Evolutionary conservation across 2,113 vertebrate genomes (phyloP).

Genomic region (Nannospalax galili): DNA sequence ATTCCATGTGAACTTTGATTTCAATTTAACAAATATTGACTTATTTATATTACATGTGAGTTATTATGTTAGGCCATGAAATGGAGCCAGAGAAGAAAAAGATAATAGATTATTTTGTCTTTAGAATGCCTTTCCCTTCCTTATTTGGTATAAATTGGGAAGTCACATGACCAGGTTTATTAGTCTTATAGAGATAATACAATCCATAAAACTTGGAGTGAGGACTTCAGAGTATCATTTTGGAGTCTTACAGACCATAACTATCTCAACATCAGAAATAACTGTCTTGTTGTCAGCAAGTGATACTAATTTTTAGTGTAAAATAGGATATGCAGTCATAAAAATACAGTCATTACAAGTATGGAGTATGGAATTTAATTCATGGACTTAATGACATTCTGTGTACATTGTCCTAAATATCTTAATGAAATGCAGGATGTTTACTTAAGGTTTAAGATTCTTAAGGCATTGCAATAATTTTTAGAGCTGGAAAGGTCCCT

Average conservation of each 20-base stretch:
- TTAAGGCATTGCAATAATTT: neutral
- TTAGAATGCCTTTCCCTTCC: neutral
- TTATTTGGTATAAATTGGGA: neutral
- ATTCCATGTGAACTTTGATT: neutral
- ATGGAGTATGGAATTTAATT: slow-evolving; percentile 42
- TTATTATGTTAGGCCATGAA: neutral
- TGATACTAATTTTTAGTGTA: neutral
- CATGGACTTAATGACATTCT: neutral
- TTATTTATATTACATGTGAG: neutral
- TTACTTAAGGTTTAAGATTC: slow-evolving; percentile 48
- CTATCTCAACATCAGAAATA: neutral
- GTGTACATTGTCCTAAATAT: neutral
- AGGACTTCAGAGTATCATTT: slow-evolving; percentile 7
- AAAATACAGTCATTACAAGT: neutral
- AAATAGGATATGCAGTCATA: slow-evolving; percentile 2
- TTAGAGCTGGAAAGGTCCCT: neutral
- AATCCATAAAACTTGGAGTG: neutral
- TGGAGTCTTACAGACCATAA: neutral
- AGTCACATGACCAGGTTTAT: neutral
- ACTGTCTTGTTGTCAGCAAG: neutral
- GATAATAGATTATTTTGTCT: slow-evolving; percentile 37
- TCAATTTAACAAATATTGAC: neutral
- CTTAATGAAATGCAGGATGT: slow-evolving; percentile 50
- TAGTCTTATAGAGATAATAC: neutral
- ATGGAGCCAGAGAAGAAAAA: neutral